phyloP scores from a whole-genome alignment of 2,113 vertebrate genomes.

The Gallinago media region DNA sequence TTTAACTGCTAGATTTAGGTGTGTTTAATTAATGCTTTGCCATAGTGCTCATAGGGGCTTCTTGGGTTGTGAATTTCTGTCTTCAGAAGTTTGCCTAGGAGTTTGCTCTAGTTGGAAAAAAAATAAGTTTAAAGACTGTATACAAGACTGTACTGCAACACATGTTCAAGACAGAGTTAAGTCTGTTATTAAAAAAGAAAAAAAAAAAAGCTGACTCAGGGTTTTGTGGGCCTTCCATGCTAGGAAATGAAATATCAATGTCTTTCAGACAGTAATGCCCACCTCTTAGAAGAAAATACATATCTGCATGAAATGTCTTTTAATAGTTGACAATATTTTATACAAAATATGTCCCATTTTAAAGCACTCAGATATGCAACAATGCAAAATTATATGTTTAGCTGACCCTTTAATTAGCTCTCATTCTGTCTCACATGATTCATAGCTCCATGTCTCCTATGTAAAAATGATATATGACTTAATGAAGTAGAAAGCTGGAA shows the following conservation, averaged over 20 bases:
- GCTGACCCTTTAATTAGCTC: constrained; percentile 84
- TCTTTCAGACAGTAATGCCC: not conserved
- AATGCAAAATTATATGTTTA: constrained; percentile 75
- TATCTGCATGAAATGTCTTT: constrained; percentile 48
- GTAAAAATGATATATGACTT: constrained; percentile 81
- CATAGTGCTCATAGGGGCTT: not conserved
- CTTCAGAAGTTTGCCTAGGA: not conserved
- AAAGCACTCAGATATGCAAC: constrained; percentile 17
- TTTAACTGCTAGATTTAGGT: not conserved
- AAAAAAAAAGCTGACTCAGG: not conserved
- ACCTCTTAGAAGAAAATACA: not conserved
- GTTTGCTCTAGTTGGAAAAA: not conserved
- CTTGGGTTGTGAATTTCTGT: not conserved
- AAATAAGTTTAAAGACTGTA: not conserved
- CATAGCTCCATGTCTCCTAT: constrained; percentile 73
- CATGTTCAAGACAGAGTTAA: not conserved
- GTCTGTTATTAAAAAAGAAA: not conserved
- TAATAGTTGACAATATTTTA: constrained; percentile 52
- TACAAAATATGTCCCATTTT: constrained; percentile 46
- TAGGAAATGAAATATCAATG: not conserved
- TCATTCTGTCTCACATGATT: constrained; percentile 89
- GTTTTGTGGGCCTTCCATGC: not conserved
- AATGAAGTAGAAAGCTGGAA: constrained; percentile 65
- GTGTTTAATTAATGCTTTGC: not conserved
- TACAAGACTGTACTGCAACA: not conserved